A percentile compares a stretch with the other conserved stretches of the same genome.
Evolutionary conservation across 37 sponge, comb jelly and placozoan genomes (phyloP).

Genomic region (Petrosia ficiformis): DNA sequence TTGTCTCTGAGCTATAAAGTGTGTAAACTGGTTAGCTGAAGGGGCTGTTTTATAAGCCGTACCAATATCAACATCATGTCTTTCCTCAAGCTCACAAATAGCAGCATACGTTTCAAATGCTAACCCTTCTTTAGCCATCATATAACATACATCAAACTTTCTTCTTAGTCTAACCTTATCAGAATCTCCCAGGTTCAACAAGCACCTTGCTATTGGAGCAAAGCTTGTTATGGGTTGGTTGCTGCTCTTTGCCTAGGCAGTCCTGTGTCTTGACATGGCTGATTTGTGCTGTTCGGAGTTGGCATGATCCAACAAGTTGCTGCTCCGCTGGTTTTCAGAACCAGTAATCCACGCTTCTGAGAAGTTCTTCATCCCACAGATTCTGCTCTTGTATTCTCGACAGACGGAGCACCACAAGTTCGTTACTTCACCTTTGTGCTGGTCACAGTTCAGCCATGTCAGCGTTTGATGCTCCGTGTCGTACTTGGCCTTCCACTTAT

Average conservation of each 20-base stretch:
- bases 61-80: conserved; percentile 65
- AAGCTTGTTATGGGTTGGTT: conserved; percentile 10
- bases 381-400: conserved; percentile 31
- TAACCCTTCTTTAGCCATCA: conserved; percentile 32
- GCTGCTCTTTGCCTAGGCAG: conserved; percentile 27
- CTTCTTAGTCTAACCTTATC: conserved; percentile 9
- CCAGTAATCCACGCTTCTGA: conserved; percentile 54
- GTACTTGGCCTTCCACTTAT: conserved; percentile 45
- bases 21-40: conserved; percentile 22
- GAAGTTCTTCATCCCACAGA: conserved; percentile 39
- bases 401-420: conserved; percentile 52
- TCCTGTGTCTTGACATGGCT: conserved; percentile 21
- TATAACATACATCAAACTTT: conserved; percentile 37
- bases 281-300: conserved; percentile 39
- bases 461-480: conserved; percentile 26
- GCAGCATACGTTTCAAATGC: conserved; percentile 45
- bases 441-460: conserved; percentile 48
- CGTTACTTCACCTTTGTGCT: conserved; percentile 9
- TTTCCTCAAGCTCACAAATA: conserved; percentile 25
- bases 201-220: conserved; percentile 35
- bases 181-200: conserved; percentile 18
- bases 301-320: conserved; percentile 61
- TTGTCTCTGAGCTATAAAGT: conserved; percentile 50
- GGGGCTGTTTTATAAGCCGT: conserved; percentile 32
- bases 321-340: conserved; percentile 61